These are phyloP conservation scores for Microplitis demolitor DNA, from an alignment of 1,140 invertebrate species.

Conservation along the genomic window DNA sequence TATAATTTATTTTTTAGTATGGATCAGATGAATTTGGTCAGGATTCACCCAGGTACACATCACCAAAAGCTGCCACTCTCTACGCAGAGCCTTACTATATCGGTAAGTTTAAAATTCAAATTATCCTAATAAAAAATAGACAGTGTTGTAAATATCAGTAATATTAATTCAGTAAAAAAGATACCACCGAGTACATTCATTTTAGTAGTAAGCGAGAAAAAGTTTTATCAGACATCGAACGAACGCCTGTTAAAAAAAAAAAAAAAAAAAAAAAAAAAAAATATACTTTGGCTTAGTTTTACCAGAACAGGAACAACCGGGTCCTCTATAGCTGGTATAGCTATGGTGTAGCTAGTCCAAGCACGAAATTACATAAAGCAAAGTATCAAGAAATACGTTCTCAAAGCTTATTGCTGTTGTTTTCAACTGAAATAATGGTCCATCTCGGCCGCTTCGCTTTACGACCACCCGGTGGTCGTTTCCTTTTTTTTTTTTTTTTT, in stretches of 20 bases:
- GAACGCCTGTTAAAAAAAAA: slow-evolving; percentile 24
- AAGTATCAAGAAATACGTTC: slow-evolving; percentile 53
- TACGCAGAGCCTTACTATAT: slow-evolving; percentile 62
- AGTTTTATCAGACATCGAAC: slow-evolving; percentile 51
- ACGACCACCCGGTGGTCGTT: background rate
- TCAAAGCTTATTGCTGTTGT: slow-evolving; percentile 54
- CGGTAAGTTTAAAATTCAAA: slow-evolving; percentile 45
- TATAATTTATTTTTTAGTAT: slow-evolving; percentile 65
- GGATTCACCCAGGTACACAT: slow-evolving; percentile 84
- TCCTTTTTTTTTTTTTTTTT: background rate
- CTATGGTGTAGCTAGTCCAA: slow-evolving; percentile 17
- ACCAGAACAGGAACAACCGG: no score
- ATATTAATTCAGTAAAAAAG: background rate
- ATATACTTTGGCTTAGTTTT: slow-evolving; percentile 56
- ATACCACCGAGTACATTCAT: background rate
- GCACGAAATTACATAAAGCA: slow-evolving; percentile 48
- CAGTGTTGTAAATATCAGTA: background rate
- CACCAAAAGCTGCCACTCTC: slow-evolving; percentile 71
- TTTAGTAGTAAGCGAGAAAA: slow-evolving; percentile 33
- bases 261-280: no score
- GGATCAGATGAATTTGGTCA: slow-evolving; percentile 88
- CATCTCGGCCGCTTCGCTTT: slow-evolving; percentile 2
- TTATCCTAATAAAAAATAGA: background rate
- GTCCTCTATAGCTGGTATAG: no score
- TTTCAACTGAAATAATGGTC: slow-evolving; percentile 52